Percentiles rank a stretch among this genome's conserved stretches.
These are phyloP conservation scores for Periophthalmodon schlosseri DNA, from an alignment of 2,113 vertebrate genomes.

Conservation along the genomic window DNA sequence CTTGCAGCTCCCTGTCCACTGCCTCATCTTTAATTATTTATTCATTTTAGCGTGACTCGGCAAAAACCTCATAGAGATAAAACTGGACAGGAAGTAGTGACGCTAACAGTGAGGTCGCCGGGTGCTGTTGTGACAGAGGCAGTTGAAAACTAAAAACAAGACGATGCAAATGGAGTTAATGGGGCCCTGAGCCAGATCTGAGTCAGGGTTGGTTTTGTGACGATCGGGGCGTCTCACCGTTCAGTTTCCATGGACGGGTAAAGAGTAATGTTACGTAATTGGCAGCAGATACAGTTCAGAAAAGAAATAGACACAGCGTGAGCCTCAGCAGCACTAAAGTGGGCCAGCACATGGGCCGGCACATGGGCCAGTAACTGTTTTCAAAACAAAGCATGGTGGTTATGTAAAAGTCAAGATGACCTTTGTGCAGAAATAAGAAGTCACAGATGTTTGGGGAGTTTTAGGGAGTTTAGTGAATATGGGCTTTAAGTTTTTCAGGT, in stretches of 20 bases:
- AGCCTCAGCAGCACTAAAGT: conserved; percentile 57
- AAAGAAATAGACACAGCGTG: conserved; percentile 56
- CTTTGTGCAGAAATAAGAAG: not conserved
- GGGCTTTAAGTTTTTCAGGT: not conserved
- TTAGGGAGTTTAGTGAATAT: conserved; percentile 4
- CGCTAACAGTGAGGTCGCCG: no score
- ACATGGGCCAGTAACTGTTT: conserved; percentile 47
- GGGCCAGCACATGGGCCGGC: conserved; percentile 30
- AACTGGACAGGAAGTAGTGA: no score
- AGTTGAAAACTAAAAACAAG: not conserved
- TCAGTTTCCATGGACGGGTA: conserved; percentile 52
- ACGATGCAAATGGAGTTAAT: no score
- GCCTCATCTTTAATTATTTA: no score
- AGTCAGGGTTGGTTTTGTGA: no score
- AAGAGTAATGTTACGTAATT: conserved; percentile 52
- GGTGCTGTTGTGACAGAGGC: no score
- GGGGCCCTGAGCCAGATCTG: no score
- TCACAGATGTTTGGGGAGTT: conserved; percentile 49
- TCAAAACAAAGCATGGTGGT: conserved; percentile 63
- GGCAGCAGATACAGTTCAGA: not conserved
- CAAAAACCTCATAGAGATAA: no score
- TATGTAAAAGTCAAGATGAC: conserved; percentile 50
- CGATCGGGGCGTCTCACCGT: conserved; percentile 28
- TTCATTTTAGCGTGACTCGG: no score
- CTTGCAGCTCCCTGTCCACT: no score